Evolutionary conservation across 2,888 invertebrate genomes (phyloP).

Genomic region (Automeris io): DNA sequence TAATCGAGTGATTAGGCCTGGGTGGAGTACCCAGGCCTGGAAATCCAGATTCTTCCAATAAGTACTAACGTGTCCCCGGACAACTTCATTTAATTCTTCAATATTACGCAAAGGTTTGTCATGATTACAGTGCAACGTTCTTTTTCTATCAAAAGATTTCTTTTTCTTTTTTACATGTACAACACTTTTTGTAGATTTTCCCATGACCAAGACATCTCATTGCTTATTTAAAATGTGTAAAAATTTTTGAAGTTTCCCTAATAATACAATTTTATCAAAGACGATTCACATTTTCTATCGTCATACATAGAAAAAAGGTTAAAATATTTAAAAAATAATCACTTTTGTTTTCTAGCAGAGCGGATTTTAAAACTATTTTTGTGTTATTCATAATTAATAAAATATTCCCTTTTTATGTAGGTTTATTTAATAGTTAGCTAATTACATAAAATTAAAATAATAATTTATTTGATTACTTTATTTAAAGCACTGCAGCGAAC

Average conservation of each 20-base stretch:
- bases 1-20: too few relatives aligned
- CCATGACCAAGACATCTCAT: not conserved
- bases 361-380: not conserved
- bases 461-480: too few relatives aligned
- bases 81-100: slow-evolving; percentile 30
- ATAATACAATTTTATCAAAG: too few relatives aligned
- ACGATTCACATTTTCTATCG: too few relatives aligned
- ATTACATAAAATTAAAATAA: too few relatives aligned
- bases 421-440: too few relatives aligned
- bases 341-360: not conserved
- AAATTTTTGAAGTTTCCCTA: not conserved
- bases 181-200: not conserved
- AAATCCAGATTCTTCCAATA: too few relatives aligned
- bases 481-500: not conserved
- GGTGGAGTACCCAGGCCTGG: too few relatives aligned
- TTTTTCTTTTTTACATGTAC: slow-evolving; percentile 14
- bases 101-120: slow-evolving; percentile 14
- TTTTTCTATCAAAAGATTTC: slow-evolving; percentile 8
- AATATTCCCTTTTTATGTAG: not conserved
- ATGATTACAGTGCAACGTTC: slow-evolving; percentile 10
- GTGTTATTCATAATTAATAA: not conserved
- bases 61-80: slow-evolving; percentile 27
- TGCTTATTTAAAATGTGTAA: not conserved
- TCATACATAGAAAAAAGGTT: too few relatives aligned
- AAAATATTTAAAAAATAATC: too few relatives aligned